Percentiles rank a stretch among this genome's conserved stretches.
Conservation (phyloP, 64 coral and sea anemone genomes). For the Dendrophyllia cribrosa region DNA sequence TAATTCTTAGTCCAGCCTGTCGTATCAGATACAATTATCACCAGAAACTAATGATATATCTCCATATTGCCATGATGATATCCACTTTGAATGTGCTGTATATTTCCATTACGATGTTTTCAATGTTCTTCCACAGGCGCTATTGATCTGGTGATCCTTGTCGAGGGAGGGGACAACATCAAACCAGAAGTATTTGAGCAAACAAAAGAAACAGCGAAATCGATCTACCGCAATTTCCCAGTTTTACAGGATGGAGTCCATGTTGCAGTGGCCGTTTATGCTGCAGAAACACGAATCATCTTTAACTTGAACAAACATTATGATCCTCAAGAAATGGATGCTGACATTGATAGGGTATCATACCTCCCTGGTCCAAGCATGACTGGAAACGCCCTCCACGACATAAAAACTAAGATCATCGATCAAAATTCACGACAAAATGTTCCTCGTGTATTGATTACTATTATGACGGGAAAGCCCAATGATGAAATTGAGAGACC, state of each 20-base stretch:
- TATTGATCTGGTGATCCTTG: conserved; percentile 79
- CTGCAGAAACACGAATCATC: conserved; percentile 44
- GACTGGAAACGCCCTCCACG: conserved; percentile 59
- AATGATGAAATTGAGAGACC: conserved; percentile 45
- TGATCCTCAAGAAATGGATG: conserved; percentile 73
- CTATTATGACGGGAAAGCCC: conserved; percentile 69
- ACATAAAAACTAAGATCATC: conserved; percentile 67
- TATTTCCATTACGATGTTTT: no score
- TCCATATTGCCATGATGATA: no score
- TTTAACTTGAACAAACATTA: conserved; percentile 70
- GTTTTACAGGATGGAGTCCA: conserved; percentile 60
- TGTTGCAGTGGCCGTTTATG: conserved; percentile 60
- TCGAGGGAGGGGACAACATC: conserved; percentile 72
- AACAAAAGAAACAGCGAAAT: conserved; percentile 72
- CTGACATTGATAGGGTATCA: conserved; percentile 21
- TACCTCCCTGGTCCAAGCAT: conserved; percentile 65
- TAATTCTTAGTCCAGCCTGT: no score
- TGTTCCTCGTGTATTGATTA: conserved; percentile 63
- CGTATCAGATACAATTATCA: no score
- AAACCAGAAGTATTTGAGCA: conserved; percentile 64
- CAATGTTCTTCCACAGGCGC: conserved; percentile 26
- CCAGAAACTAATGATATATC: no score
- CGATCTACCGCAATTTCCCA: conserved; percentile 61
- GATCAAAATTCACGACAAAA: conserved; percentile 41
- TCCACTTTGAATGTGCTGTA: no score